Base-by-base conservation (phyloP, 1,140 invertebrate genomes). In the Charaxes varanes region DNA sequence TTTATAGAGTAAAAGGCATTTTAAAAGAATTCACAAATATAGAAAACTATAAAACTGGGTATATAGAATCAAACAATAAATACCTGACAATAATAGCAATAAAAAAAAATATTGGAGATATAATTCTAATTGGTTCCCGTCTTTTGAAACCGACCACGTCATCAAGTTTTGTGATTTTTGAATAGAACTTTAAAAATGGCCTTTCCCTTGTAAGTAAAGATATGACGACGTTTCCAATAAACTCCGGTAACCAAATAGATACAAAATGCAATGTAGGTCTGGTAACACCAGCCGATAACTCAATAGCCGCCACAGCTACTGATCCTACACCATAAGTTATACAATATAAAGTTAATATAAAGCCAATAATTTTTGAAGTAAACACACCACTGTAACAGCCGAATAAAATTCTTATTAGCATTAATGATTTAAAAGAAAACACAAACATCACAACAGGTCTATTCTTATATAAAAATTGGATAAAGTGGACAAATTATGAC, bases 371-470 rank as follows among this genome's bases (percentile, higher is more conserved):
- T 19, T 34, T 33, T 4, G 37, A 31, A 8, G 26, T 19, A 6
- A 30, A 30, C 2, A 32, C 2, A 10, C 23, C 14, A 21, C 28
- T 23, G 5, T 31, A 32, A 32, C 17, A 41, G n/a, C 37, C 37
- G 27, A 31, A 41, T 12, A 32, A 17, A 6, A 41, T 6, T 16
- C 37, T 17, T n/a, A 38, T 6, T 15, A 26, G 19, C 24, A 38
- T 19, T 10, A 38, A 14, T 26, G 35, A 15, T 28, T 38, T 38
- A 14, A 28, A 18, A 6, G 35, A 28, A 18, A 38, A 38, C 7
- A 38, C n/a, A n/a, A n/a, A n/a, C n/a, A n/a, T n/a, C n/a, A n/a
- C n/a, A n/a, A n/a, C n/a, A n/a, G n/a, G n/a, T n/a, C n/a, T n/a
- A n/a, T n/a, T n/a, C n/a, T n/a, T n/a, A n/a, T n/a, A n/a, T n/a